Base-by-base conservation (phyloP, 2,888 invertebrate species). In the Bellardia bayeri region DNA sequence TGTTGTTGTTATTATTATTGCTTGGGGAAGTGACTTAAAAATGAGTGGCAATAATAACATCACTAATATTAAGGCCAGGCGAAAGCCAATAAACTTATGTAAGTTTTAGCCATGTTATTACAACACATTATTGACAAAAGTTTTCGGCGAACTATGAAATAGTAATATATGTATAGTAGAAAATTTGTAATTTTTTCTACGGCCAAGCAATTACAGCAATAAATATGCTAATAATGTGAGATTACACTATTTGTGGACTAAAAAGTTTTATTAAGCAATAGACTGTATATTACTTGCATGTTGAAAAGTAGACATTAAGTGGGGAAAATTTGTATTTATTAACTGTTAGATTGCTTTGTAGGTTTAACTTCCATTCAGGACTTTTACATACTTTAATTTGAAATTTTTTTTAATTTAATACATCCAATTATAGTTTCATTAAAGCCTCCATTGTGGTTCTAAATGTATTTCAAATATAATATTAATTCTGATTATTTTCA, bases 1-100 rank as follows among this genome's bases (percentile, higher is more conserved):
- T 4, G 54, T 66, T 16, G 2, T 30, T 63, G 33, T 9, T 63
- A 2, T 5, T 33, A 33, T 33, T 37, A 37, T 37, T 37, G 37
- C 37, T 37, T 37, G 14, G 23, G 23, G 45, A 78, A 68, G n/a
- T 58, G 23, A 0, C 33, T 40, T 9, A n/a, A 30, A 72, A 72
- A 58, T 79, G 9, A 30, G 13, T 40, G 37, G 61, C 51, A 80
- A 71, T 80, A 82, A 66, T 74, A 66, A 30, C 74, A 56, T 56
- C 56, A 56, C 74, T 56, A 63, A 69, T 54, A 42, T n/a, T 16
- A 66, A 51, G 16, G 58, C 30, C 14, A 58, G 30, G n/a, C 42
- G 54, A 71, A 13, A 72, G 42, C 42, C 56, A 74, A 58, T 58
- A 74, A 74, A 58, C 23, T 58, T 42, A 58, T 9, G 58, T 56